A percentile compares a stretch with the other conserved stretches of the same genome.
Evolutionary conservation across 2,888 invertebrate species (phyloP).

Genomic region (Heliconius cydno): DNA sequence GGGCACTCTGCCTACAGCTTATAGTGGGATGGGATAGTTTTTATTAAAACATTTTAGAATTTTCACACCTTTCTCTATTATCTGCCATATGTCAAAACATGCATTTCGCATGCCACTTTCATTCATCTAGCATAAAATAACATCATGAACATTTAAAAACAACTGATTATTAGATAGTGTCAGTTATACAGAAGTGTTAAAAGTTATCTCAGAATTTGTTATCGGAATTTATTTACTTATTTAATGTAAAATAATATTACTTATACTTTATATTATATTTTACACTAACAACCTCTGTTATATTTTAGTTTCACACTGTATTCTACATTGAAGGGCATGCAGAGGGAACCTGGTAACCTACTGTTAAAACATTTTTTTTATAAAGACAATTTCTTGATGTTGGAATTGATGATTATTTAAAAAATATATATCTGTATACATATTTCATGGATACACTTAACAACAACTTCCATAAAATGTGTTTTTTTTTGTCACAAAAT

Average conservation of each 20-base stretch:
- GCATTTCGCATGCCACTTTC: neutral
- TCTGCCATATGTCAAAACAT: too few relatives aligned
- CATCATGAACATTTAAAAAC: constrained; percentile 20
- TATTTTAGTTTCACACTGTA: too few relatives aligned
- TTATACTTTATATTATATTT: too few relatives aligned
- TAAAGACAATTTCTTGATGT: neutral
- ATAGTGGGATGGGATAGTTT: too few relatives aligned
- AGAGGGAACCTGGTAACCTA: neutral
- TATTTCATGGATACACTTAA: neutral
- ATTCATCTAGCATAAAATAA: constrained; percentile 25
- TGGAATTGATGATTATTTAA: neutral
- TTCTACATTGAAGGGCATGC: neutral
- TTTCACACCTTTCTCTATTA: too few relatives aligned
- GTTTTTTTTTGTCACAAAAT: neutral
- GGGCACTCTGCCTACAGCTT: too few relatives aligned
- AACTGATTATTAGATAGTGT: constrained; percentile 40
- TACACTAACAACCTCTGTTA: neutral
- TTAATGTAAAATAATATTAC: neutral
- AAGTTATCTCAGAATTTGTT: constrained; percentile 25
- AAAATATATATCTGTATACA: neutral
- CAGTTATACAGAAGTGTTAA: constrained; percentile 34
- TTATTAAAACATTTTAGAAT: too few relatives aligned
- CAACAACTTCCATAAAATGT: neutral
- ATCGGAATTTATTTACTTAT: constrained; percentile 1
- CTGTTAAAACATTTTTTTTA: neutral